Conservation (phyloP, 2,113 vertebrate species). For the Cepphus grylle region DNA sequence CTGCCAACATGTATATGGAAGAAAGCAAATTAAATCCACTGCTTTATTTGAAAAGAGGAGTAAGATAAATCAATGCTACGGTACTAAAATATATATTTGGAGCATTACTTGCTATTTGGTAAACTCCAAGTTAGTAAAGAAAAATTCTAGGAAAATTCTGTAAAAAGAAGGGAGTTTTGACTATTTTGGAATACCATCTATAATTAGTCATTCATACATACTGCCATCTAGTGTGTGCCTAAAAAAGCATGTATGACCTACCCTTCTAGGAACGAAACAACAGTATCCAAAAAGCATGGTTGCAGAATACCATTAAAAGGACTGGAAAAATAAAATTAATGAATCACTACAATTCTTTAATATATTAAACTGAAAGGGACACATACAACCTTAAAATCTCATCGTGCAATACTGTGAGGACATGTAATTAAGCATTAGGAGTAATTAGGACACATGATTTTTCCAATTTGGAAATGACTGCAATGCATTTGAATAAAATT, state of each 20-base stretch:
- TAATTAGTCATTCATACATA: conserved; percentile 5
- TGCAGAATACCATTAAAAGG: neutral
- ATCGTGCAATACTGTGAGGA: neutral
- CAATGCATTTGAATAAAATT: neutral
- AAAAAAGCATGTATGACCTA: neutral
- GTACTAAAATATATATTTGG: neutral
- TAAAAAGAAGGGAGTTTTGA: neutral
- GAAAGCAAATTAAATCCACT: neutral
- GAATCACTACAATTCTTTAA: neutral
- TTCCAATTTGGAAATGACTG: neutral
- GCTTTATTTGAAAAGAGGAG: neutral
- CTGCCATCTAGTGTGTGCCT: conserved; percentile 66
- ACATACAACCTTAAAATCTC: neutral
- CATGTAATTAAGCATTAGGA: neutral
- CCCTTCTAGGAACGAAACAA: neutral
- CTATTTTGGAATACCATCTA: neutral
- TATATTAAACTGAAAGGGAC: neutral
- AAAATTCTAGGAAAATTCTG: neutral
- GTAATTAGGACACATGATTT: neutral
- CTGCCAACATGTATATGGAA: neutral
- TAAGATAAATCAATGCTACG: neutral
- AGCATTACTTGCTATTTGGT: neutral
- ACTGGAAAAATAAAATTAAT: neutral
- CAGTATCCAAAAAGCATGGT: neutral
- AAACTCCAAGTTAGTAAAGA: neutral